Conservation (phyloP, 2,888 invertebrate genomes). For the Erebia aethiops region DNA sequence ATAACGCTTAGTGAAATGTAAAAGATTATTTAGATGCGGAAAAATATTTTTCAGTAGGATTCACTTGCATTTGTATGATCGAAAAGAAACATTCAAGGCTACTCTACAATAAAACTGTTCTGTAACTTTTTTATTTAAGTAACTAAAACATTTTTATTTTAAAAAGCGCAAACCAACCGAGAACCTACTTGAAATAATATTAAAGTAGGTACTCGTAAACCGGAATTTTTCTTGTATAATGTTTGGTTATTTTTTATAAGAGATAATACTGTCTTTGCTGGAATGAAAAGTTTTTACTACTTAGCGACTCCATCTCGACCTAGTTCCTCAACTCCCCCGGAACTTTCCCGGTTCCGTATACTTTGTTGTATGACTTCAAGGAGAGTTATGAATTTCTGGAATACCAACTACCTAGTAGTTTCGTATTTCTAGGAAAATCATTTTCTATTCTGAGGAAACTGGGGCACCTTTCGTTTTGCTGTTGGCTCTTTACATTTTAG, state of each 20-base stretch:
- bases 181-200: background rate
- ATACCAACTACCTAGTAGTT: background rate
- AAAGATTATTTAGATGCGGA: no score
- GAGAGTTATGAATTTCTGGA: background rate
- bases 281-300: conserved; percentile 6
- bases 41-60: background rate
- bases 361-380: background rate
- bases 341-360: background rate
- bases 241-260: background rate
- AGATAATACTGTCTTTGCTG: background rate
- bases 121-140: background rate
- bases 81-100: background rate
- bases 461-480: background rate
- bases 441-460: background rate
- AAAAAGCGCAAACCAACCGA: background rate
- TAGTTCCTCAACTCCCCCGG: background rate
- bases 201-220: background rate
- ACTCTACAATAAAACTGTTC: background rate
- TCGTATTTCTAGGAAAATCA: background rate
- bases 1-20: no score
- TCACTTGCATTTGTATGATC: background rate
- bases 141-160: background rate
- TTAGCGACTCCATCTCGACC: background rate
- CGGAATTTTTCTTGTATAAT: background rate
- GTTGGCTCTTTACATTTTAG: background rate